Percentiles rank a stretch among this genome's conserved stretches.
Conservation (phyloP, 2,113 vertebrate species). For the Axis porcinus region DNA sequence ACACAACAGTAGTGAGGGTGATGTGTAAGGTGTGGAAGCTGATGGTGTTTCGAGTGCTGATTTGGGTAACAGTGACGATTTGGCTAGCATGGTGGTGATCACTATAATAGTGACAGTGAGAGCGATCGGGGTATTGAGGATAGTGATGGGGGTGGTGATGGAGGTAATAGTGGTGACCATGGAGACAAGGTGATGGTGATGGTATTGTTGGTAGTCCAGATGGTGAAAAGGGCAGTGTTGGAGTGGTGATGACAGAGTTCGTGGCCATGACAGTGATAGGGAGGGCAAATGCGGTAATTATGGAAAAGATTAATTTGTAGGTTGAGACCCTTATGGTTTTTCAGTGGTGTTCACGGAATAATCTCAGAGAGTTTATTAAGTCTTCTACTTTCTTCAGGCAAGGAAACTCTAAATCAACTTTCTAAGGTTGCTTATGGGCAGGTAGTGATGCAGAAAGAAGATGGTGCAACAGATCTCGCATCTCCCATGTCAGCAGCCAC, state of each 20-base stretch:
- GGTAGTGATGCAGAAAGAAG: background rate
- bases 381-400: background rate
- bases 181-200: background rate
- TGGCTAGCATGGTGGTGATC: background rate
- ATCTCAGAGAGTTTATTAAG: background rate
- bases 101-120: rapidly evolving
- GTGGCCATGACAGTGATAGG: no score
- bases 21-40: background rate
- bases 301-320: background rate
- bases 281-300: background rate
- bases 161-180: background rate
- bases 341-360: background rate
- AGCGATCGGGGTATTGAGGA: background rate
- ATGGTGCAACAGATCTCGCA: rapidly evolving
- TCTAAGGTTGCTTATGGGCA: background rate
- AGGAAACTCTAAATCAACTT: background rate
- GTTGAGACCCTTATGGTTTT: background rate
- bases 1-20: background rate
- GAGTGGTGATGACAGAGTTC: background rate
- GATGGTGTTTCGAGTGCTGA: background rate
- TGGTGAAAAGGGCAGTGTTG: background rate
- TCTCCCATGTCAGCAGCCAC: background rate
- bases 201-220: no score
- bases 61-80: background rate
- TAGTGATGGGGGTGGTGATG: no score